Base-by-base conservation (phyloP, 2,797 vertebrate species). In the Vespertilio murinus region DNA sequence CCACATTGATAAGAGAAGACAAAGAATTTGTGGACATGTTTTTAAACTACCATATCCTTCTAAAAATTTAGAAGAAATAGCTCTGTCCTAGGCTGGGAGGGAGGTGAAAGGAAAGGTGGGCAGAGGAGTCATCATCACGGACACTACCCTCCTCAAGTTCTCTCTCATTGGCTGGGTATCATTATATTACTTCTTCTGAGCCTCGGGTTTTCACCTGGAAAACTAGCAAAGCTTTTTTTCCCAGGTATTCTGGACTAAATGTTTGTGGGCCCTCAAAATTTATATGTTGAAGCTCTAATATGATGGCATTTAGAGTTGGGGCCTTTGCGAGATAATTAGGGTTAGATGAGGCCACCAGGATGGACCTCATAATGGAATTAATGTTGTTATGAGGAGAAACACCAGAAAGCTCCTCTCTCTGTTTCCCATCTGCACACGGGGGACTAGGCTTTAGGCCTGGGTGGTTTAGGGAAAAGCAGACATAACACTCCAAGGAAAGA, bases 11-110 rank as follows among this genome's bases (percentile, higher is more conserved):
- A 78, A 93, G 17, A 33, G 33, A 49, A 9, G 35, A 12, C 22
- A 22, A 88, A 93, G 18, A 45, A 93, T 61, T 59, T 90, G 81
- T 85, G 59, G 5, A 40, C 12, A 28, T 33, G 17, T 82, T 73
- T 92, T 85, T 28, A 91, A 88, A 95, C 23, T 40, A 82, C 42
- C 47, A 79, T 10, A 52, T 1, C 17, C 38, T 89, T 88, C 56
- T 56, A 65, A 91, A 38, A 94, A 92, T 47, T 91, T 42, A 88
- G 52, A 73, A 89, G n/a, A 82, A 89, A 73, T 10, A 33, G 14
- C 42, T 67, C 35, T 73, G 28, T 69, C 35, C 23, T 33, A 2
- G n/a, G 54, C 56, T 20, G 2, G 71, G 2, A 20, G 14, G 20
- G 49, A 77, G 33, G 42, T 61, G 20, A 88, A 45, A 35, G 54